These are phyloP conservation scores for Buteo buteo DNA, from an alignment of 2,113 vertebrate species.

Conservation along the genomic window DNA sequence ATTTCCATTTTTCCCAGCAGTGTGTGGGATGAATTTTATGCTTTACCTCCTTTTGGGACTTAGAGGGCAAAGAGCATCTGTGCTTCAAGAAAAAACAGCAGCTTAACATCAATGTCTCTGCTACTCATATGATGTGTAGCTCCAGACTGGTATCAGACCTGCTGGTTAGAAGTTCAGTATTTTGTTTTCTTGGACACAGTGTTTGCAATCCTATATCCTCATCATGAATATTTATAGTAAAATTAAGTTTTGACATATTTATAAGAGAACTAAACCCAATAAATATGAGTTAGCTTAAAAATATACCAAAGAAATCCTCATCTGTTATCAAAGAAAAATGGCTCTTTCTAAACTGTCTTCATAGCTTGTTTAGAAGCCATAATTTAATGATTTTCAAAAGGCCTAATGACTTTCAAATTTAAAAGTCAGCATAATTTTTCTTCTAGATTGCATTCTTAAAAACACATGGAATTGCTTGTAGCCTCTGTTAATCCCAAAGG, in stretches of 20 bases:
- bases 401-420: not conserved
- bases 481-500: not conserved
- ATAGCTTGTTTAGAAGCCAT: not conserved
- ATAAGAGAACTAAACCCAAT: not conserved
- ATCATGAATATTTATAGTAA: not conserved
- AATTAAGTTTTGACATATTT: not conserved
- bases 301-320: not conserved
- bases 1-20: not conserved
- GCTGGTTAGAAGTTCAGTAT: not conserved
- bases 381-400: not conserved
- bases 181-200: not conserved
- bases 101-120: not conserved
- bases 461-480: not conserved
- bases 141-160: not conserved
- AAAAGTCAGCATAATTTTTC: not conserved
- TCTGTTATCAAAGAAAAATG: not conserved
- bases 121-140: rapidly evolving
- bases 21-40: not conserved
- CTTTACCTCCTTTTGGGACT: not conserved
- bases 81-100: not conserved
- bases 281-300: not conserved
- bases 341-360: not conserved
- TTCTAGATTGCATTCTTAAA: not conserved
- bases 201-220: not conserved
- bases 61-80: not conserved